phyloP scores from a whole-genome alignment of 2,888 invertebrate genomes.

The Perizoma affinitatum region DNA sequence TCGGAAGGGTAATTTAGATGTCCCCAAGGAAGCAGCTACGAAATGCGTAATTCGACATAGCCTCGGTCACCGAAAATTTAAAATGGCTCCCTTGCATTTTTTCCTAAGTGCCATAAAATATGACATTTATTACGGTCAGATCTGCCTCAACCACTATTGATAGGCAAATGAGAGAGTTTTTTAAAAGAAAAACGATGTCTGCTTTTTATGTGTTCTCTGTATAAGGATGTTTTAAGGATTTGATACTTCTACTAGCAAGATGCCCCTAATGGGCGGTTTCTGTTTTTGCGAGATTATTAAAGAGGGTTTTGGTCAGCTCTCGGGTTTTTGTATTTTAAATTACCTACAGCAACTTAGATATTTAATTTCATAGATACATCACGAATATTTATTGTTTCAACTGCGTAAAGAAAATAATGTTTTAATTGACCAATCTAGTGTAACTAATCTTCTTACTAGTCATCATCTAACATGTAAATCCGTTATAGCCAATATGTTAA shows the following conservation, averaged over 20 bases:
- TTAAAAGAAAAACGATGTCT: constrained; percentile 85
- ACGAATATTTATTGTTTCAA: too few species aligned
- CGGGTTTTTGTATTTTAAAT: constrained; percentile 1
- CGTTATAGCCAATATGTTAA: too few species aligned
- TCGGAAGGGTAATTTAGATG: constrained; percentile 60
- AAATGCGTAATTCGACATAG: constrained; percentile 77
- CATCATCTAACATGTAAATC: too few species aligned
- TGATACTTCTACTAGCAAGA: constrained; percentile 60
- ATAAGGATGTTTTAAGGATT: constrained; percentile 76
- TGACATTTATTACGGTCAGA: constrained; percentile 85
- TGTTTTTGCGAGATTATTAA: constrained; percentile 37
- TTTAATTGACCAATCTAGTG: too few species aligned
- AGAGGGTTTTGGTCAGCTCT: constrained; percentile 26
- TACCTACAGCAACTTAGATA: too few species aligned
- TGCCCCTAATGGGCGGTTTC: constrained; percentile 61
- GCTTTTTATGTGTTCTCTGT: constrained; percentile 82
- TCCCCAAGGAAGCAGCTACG: constrained; percentile 75
- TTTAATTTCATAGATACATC: not conserved
- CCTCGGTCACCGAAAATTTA: constrained; percentile 81
- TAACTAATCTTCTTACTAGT: too few species aligned
- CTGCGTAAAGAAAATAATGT: too few species aligned
- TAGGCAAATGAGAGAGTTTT: constrained; percentile 85
- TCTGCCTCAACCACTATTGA: constrained; percentile 84
- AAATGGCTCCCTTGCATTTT: constrained; percentile 84
- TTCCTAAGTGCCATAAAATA: constrained; percentile 82